Conservation (phyloP, 2,888 invertebrate genomes). For the Fissipunctia ypsillon region DNA sequence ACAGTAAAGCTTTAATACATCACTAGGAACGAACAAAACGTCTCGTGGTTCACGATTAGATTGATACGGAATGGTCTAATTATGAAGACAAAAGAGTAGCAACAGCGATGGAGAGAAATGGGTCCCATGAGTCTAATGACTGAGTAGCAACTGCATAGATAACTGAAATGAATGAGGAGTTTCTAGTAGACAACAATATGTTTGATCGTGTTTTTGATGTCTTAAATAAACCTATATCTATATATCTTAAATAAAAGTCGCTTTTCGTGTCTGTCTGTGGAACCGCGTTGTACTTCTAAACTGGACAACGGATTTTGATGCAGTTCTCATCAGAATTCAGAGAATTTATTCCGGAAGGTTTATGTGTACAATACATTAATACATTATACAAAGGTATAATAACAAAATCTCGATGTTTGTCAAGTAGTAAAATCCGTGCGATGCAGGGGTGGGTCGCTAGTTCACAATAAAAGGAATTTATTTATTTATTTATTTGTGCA, state of each 20-base stretch:
- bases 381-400: too few relatives aligned
- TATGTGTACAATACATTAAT: not conserved
- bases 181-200: not conserved
- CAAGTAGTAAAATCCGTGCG: not conserved
- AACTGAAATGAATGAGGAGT: constrained; percentile 15
- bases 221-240: not conserved
- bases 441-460: not conserved
- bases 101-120: constrained; percentile 43
- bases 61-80: constrained; percentile 43
- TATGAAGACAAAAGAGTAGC: constrained; percentile 38
- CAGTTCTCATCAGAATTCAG: not conserved
- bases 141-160: constrained; percentile 17
- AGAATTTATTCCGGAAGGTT: not conserved
- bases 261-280: not conserved
- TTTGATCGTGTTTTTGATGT: not conserved
- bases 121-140: constrained; percentile 39
- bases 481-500: too few relatives aligned
- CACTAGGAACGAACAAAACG: constrained; percentile 30
- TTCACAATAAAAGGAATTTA: not conserved
- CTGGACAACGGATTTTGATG: not conserved
- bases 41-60: constrained; percentile 35
- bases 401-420: too few relatives aligned
- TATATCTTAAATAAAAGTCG: not conserved
- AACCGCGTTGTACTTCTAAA: not conserved
- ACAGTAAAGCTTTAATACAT: constrained; percentile 11